Conservation (phyloP, 2,113 vertebrate genomes). For the Merops nubicus region DNA sequence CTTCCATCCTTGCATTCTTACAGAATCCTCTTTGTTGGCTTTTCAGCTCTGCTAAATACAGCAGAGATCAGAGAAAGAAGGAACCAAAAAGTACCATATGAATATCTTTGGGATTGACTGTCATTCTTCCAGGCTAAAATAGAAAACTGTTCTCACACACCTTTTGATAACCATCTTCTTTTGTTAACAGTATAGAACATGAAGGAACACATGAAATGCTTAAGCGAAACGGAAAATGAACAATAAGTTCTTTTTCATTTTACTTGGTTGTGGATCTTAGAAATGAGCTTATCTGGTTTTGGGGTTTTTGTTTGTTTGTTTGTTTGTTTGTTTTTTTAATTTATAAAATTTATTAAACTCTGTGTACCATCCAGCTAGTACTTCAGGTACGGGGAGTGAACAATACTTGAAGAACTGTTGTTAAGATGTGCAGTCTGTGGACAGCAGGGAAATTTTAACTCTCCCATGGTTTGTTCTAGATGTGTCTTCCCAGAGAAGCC, state of each 20-base stretch:
- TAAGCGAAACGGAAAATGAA: neutral
- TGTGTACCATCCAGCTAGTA: neutral
- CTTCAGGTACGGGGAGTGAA: neutral
- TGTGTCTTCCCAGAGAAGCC: neutral
- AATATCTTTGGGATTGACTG: neutral
- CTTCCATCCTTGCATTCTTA: neutral
- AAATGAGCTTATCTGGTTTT: neutral
- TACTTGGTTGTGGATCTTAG: neutral
- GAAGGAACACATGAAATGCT: neutral
- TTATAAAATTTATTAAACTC: neutral
- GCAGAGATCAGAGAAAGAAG: neutral
- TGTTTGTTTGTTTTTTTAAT: too few species aligned
- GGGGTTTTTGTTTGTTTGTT: too few species aligned
- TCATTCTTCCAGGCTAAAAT: neutral
- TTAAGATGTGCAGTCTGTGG: neutral
- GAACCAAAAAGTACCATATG: neutral
- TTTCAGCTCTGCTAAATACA: neutral
- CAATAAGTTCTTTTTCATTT: neutral
- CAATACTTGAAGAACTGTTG: neutral
- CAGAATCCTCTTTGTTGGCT: neutral
- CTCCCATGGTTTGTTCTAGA: neutral
- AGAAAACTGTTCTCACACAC: neutral
- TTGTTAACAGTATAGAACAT: neutral
- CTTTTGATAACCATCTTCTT: neutral
- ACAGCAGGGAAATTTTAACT: neutral